Percentiles rank a stretch among this genome's conserved stretches.
Conservation (phyloP, 2,797 vertebrate genomes). For the Vultur gryphus region DNA sequence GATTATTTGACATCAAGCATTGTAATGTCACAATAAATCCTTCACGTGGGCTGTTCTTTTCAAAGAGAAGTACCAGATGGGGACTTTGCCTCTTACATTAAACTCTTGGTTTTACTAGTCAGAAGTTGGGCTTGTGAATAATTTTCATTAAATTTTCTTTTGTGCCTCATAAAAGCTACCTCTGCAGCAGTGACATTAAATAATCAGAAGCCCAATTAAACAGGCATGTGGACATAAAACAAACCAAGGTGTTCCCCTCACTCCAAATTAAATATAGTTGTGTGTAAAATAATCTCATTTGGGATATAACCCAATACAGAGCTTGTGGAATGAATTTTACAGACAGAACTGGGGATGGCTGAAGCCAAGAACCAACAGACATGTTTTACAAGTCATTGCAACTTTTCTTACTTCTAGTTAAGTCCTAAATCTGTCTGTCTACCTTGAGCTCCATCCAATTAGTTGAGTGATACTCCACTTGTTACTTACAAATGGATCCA, state of each 20-base stretch:
- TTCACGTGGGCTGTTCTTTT: constrained; percentile 52
- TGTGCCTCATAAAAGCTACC: constrained; percentile 43
- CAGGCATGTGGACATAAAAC: constrained; percentile 19
- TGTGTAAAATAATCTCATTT: constrained; percentile 37
- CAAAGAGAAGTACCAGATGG: constrained; percentile 70
- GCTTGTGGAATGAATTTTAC: constrained; percentile 2
- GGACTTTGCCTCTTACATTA: constrained; percentile 59
- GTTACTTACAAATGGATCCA: not conserved
- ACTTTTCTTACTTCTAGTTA: not conserved
- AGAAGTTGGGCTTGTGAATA: constrained; percentile 61
- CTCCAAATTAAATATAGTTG: constrained; percentile 35
- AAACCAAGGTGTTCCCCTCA: constrained; percentile 21
- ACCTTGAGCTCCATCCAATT: not conserved
- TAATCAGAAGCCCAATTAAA: constrained; percentile 65
- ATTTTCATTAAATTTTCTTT: constrained; percentile 66
- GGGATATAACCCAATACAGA: not conserved
- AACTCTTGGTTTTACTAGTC: constrained; percentile 63
- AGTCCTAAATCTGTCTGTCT: not conserved
- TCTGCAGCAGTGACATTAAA: constrained; percentile 60
- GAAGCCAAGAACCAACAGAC: not conserved
- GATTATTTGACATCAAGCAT: constrained; percentile 78
- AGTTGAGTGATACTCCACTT: not conserved
- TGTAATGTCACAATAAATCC: constrained; percentile 74
- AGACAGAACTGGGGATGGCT: not conserved
- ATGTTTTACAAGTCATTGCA: not conserved